These are phyloP conservation scores for Tethea ocularis DNA, from an alignment of 2,888 invertebrate species.

Conservation along the genomic window DNA sequence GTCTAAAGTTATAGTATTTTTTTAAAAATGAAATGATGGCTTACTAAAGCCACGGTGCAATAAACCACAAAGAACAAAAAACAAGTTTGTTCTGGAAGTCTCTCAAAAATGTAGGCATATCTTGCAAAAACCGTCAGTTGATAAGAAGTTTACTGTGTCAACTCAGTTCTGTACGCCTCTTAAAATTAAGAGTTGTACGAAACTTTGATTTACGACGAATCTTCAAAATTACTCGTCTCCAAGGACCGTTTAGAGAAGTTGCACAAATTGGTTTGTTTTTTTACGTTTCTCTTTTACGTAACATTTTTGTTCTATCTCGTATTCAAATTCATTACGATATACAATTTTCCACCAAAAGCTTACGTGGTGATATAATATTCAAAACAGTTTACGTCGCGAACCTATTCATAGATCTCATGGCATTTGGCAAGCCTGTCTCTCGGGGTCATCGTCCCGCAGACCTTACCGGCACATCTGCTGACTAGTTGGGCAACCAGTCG, in stretches of 20 bases:
- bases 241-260: conserved; percentile 40
- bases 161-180: conserved; percentile 16
- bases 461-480: conserved; percentile 12
- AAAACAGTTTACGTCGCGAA: conserved; percentile 19
- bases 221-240: conserved; percentile 13
- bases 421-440: conserved; percentile 34
- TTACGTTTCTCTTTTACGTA: conserved; percentile 27
- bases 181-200: conserved; percentile 29
- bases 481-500: conserved; percentile 22
- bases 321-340: not conserved
- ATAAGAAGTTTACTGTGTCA: conserved; percentile 11
- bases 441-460: conserved; percentile 27
- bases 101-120: not conserved
- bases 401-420: conserved; percentile 37
- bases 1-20: not conserved
- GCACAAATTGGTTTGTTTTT: conserved; percentile 40
- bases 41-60: not conserved
- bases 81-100: not conserved
- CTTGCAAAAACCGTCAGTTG: conserved; percentile 2
- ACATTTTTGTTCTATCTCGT: too few relatives aligned
- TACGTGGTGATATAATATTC: conserved; percentile 11
- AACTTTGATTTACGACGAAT: conserved; percentile 34
- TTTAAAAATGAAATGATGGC: not conserved
- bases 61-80: not conserved
- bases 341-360: not conserved